Base-by-base conservation (phyloP, 2,888 invertebrate species). In the Masnerella sp. region DNA sequence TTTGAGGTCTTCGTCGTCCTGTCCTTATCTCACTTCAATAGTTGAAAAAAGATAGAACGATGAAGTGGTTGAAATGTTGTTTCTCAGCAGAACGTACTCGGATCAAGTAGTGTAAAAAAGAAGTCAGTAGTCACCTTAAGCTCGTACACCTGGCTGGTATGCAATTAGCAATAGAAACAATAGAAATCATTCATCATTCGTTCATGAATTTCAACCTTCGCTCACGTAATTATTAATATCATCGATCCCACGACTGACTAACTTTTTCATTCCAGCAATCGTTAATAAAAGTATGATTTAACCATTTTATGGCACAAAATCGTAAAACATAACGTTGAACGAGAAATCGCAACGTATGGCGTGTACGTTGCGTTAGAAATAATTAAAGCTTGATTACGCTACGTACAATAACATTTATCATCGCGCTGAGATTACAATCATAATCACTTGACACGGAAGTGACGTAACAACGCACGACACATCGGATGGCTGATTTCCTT, bases 121-220 rank as follows among this genome's bases (percentile, higher is more conserved):
- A 38, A 38, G 28, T 43, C 11, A 54, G 32, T 42, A 62, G 40
- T 52, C 54, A 59, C 36, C 7, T 47, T 67, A 62, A 61, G 36
- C 45, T 72, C 42, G 42, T 68, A 62, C 51, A 68, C 73, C 73
- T 73, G 73, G 73, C 73, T 73, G 45, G 42, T 67, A 67, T 73
- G 59, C 65, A 67, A 67, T 72, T 72, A 67, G 65, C 59, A 56
- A 45, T 70, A 70, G 56, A 36, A 62, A 70, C 49, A 70, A 49
- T 70, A 62, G 45, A 62, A 22, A 54, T 34, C 65, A 65, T 65
- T 32, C 32, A 67, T 67, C 56, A 56, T 56, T 65, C 51, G 22
- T 36, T 45, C 45, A 64, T 45, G 18, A 18, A 45, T 18, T 45
- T 38, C 47, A 15, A 14, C 28, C 30, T 30, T 61, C 12, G 40